phyloP scores from a whole-genome alignment of 2,113 vertebrate genomes.

The Aplodontia rufa region DNA sequence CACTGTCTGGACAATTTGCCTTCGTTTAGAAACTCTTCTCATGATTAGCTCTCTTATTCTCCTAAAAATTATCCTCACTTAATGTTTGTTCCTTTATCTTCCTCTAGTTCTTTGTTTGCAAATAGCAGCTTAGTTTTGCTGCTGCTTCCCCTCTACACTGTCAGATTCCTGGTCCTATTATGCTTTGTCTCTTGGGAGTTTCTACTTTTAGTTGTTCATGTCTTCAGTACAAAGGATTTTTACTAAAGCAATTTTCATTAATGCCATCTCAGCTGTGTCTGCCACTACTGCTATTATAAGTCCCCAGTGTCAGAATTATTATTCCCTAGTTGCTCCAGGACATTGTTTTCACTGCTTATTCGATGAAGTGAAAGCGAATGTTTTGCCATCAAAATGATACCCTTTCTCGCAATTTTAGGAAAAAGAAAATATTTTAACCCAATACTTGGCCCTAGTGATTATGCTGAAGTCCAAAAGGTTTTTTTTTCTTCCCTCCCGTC shows the following conservation, averaged over 20 bases:
- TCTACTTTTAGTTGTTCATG: conserved; percentile 65
- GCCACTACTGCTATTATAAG: background rate
- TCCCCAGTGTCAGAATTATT: conserved; percentile 17
- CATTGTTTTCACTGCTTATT: conserved; percentile 43
- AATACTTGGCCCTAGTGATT: background rate
- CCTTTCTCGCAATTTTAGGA: background rate
- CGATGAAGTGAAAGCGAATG: background rate
- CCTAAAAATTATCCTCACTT: background rate
- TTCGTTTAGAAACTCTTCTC: conserved; percentile 26
- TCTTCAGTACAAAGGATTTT: conserved; percentile 63
- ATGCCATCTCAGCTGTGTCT: conserved; percentile 21
- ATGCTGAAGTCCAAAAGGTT: background rate
- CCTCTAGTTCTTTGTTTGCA: conserved; percentile 35
- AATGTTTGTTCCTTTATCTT: conserved; percentile 8
- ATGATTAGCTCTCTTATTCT: background rate
- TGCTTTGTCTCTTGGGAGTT: conserved; percentile 51
- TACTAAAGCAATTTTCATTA: conserved; percentile 44
- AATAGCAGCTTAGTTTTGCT: conserved; percentile 37
- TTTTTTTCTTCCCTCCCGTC: too few species aligned
- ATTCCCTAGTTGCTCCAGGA: background rate
- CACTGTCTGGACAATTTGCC: conserved; percentile 3
- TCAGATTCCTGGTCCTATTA: conserved; percentile 56
- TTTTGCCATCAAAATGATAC: conserved; percentile 4
- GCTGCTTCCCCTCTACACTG: background rate
- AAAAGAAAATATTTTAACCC: background rate